Evolutionary conservation across 2,888 invertebrate species (phyloP).

Genomic region (Dione vanillae): DNA sequence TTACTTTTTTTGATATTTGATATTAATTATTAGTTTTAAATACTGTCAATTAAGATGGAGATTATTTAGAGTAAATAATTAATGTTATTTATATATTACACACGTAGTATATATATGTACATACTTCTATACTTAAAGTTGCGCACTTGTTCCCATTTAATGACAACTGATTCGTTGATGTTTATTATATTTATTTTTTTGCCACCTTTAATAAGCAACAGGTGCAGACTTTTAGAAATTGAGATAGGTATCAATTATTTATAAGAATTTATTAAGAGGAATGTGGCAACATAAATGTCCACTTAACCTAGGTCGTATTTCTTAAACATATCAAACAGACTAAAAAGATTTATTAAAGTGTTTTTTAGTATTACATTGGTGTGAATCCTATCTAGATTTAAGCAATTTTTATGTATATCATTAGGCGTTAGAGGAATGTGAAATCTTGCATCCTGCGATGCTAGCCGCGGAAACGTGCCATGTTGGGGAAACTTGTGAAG

Average conservation of each 20-base stretch:
- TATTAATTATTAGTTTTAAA: no score
- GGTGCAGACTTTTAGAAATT: neutral
- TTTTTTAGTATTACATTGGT: neutral
- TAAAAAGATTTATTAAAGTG: neutral
- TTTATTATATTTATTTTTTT: constrained; percentile 5
- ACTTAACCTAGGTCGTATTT: neutral
- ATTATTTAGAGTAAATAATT: neutral
- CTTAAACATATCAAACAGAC: neutral
- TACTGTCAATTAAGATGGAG: neutral
- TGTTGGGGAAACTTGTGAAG: constrained; percentile 56
- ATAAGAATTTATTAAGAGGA: constrained; percentile 13
- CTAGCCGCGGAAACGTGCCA: constrained; percentile 58
- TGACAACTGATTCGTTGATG: constrained; percentile 1
- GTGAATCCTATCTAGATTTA: constrained; percentile 31
- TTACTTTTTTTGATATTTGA: no score
- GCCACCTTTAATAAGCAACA: constrained; percentile 2
- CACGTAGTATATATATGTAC: neutral
- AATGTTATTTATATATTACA: neutral
- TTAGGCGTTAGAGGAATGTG: constrained; percentile 45
- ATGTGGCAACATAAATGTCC: constrained; percentile 1
- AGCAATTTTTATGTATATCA: constrained; percentile 14
- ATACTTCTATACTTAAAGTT: neutral
- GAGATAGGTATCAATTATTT: constrained; percentile 6
- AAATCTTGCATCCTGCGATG: constrained; percentile 51
- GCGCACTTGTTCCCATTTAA: neutral